These are phyloP conservation scores for Fissipunctia ypsillon DNA, from an alignment of 2,888 invertebrate genomes.

Conservation along the genomic window DNA sequence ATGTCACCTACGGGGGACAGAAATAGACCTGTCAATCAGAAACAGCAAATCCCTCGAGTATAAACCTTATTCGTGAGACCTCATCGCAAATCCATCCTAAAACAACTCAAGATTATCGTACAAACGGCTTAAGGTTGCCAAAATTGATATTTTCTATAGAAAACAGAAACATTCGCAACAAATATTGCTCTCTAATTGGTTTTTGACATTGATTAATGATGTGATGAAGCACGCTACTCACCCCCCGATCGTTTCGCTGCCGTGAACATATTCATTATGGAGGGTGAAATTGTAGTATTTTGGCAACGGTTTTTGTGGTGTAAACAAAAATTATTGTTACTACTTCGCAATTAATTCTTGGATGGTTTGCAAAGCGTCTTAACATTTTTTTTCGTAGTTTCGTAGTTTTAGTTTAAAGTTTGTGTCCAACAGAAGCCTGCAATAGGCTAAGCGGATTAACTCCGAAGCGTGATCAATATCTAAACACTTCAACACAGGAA, in stretches of 20 bases:
- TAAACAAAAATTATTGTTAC: constrained; percentile 37
- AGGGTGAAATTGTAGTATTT: constrained; percentile 57
- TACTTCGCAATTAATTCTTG: neutral
- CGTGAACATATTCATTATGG: constrained; percentile 76
- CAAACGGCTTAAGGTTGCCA: constrained; percentile 34
- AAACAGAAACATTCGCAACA: constrained; percentile 41
- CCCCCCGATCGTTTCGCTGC: constrained; percentile 72
- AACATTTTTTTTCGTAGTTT: neutral
- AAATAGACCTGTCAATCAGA: constrained; percentile 33
- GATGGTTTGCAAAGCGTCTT: neutral
- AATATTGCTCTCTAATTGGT: constrained; percentile 67
- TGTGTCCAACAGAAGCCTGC: neutral
- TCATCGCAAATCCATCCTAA: constrained; percentile 14
- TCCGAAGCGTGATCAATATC: neutral
- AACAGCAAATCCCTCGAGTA: constrained; percentile 11
- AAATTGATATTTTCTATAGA: constrained; percentile 52
- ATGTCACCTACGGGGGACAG: neutral
- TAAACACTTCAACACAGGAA: neutral
- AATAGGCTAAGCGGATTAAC: neutral
- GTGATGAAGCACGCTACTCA: constrained; percentile 44
- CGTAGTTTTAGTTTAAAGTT: too few species aligned
- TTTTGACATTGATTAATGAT: constrained; percentile 68
- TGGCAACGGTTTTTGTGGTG: constrained; percentile 28
- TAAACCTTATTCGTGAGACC: neutral
- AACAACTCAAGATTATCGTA: constrained; percentile 31